Evolutionary conservation across 1,140 invertebrate species (phyloP).

Genomic region (Heliconius himera): DNA sequence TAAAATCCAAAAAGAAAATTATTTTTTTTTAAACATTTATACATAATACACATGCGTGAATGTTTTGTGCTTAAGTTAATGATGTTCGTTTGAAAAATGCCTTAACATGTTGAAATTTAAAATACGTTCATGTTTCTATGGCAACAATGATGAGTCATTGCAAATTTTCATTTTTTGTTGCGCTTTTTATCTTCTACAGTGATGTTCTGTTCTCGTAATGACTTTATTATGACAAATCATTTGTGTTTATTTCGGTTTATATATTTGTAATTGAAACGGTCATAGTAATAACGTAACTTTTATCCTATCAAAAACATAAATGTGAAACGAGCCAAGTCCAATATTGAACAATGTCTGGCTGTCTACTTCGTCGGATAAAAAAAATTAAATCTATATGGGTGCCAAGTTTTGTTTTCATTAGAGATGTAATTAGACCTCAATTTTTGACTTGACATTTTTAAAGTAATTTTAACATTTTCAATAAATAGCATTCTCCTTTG

Average conservation of each 20-base stretch:
- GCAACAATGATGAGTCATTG: constrained; percentile 26
- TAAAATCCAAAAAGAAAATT: neutral
- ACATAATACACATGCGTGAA: neutral
- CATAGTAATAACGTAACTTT: constrained; percentile 20
- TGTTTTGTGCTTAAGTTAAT: neutral
- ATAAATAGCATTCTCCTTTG: too few relatives aligned
- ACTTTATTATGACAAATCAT: constrained; percentile 36
- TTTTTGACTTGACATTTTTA: too few relatives aligned
- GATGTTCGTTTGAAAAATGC: neutral
- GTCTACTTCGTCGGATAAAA: too few relatives aligned
- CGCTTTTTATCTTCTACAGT: neutral
- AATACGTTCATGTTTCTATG: constrained; percentile 22
- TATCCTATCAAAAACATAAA: neutral
- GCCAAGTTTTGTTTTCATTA: too few relatives aligned
- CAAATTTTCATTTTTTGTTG: constrained; percentile 19
- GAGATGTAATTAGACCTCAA: too few relatives aligned
- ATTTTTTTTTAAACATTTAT: neutral
- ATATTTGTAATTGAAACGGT: constrained; percentile 16
- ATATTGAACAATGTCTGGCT: too few relatives aligned
- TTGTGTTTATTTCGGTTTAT: constrained; percentile 24
- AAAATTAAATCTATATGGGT: too few relatives aligned
- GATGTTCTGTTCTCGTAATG: constrained; percentile 13
- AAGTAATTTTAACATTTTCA: too few relatives aligned
- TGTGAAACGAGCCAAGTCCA: neutral
- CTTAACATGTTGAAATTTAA: constrained; percentile 16